phyloP scores from a whole-genome alignment of 2,797 vertebrate genomes.

The Trachops cirrhosus region DNA sequence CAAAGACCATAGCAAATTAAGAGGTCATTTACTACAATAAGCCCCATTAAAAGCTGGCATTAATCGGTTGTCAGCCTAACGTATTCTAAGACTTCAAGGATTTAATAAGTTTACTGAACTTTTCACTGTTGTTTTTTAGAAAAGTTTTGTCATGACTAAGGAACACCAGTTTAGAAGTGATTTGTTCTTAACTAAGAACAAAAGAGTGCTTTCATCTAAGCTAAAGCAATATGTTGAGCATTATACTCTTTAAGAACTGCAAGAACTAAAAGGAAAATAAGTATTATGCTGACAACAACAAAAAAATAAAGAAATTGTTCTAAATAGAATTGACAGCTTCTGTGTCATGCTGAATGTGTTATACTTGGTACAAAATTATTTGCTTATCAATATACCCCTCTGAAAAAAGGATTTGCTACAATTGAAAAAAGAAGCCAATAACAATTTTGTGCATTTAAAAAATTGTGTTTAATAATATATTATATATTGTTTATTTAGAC shows the following conservation, averaged over 20 bases:
- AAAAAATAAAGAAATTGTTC: not conserved
- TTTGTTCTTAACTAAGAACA: not conserved
- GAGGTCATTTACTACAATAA: not conserved
- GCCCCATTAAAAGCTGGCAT: not conserved
- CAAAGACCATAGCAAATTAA: not conserved
- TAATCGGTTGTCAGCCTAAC: not conserved
- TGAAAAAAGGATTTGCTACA: not conserved
- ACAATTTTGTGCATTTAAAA: not conserved
- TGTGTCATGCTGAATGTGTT: not conserved
- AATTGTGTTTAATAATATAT: not conserved
- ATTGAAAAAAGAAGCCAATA: not conserved
- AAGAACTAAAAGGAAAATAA: not conserved
- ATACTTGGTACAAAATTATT: not conserved
- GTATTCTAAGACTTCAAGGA: not conserved
- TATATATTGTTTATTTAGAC: not conserved
- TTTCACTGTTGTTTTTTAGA: not conserved
- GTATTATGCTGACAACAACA: not conserved
- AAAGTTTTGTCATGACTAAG: not conserved
- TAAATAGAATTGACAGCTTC: not conserved
- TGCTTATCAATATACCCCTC: not conserved
- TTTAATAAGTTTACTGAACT: not conserved
- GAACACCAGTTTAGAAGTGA: not conserved
- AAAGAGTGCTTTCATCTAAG: not conserved
- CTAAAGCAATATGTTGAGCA: not conserved
- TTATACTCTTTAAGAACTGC: not conserved